phyloP scores from a whole-genome alignment of 2,888 invertebrate species.

The Protonemura montana region DNA sequence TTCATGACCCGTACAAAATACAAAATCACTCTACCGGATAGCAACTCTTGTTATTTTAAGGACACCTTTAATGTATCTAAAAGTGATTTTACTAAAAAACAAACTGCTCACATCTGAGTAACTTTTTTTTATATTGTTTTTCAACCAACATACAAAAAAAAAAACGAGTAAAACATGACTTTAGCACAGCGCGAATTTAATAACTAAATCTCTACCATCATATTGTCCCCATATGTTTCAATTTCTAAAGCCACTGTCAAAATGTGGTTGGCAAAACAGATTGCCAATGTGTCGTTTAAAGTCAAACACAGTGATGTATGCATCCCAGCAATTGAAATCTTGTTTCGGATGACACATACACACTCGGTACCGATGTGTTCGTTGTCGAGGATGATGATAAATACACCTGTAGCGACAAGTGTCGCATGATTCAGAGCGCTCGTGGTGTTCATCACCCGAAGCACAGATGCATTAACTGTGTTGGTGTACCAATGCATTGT shows the following conservation, averaged over 20 bases:
- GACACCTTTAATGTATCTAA: neutral
- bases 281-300: neutral
- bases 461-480: neutral
- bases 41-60: neutral
- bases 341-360: no score
- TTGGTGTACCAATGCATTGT: no score
- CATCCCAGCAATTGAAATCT: neutral
- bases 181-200: neutral
- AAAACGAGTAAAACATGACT: neutral
- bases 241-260: neutral
- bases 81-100: no score
- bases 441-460: neutral
- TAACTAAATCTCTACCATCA: no score
- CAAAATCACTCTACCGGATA: neutral
- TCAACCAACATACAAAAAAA: neutral
- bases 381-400: no score
- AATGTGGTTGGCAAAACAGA: neutral
- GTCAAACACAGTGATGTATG: neutral
- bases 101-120: neutral
- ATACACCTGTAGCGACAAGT: neutral
- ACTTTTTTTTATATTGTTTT: neutral
- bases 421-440: neutral
- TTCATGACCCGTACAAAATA: neutral
- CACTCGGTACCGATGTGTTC: no score
- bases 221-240: no score